These are phyloP conservation scores for Gymnorhina tibicen DNA, from an alignment of 2,113 vertebrate genomes.

Conservation along the genomic window DNA sequence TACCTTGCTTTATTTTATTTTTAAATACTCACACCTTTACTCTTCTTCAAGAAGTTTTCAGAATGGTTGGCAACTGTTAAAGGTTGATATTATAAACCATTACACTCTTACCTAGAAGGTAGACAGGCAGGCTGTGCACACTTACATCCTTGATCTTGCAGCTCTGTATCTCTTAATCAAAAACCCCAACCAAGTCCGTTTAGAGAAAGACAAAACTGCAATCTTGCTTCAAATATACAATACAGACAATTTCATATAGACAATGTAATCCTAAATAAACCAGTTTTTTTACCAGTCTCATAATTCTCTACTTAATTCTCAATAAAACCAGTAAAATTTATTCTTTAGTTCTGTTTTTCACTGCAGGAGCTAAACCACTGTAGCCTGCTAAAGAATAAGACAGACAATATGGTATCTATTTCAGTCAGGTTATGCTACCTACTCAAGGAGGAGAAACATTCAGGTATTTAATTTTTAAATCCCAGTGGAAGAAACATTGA, in stretches of 20 bases:
- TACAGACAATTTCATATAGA: not conserved
- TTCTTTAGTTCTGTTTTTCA: not conserved
- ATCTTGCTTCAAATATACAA: not conserved
- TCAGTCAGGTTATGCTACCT: not conserved
- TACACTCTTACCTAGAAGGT: not conserved
- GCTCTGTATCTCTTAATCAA: not conserved
- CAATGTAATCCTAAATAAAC: not conserved
- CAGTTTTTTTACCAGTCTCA: not conserved
- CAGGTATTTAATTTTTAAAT: not conserved
- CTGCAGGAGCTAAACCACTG: not conserved
- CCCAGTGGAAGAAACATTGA: not conserved
- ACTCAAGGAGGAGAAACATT: not conserved
- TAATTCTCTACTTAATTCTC: not conserved
- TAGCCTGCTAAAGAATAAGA: not conserved
- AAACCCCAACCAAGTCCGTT: not conserved
- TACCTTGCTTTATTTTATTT: not conserved
- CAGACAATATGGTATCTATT: not conserved
- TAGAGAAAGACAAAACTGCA: not conserved
- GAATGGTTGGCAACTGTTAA: not conserved
- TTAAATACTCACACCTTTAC: not conserved
- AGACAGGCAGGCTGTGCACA: not conserved
- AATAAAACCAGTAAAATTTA: not conserved
- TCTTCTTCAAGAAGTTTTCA: not conserved
- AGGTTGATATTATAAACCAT: not conserved
- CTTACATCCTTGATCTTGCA: not conserved